Percentiles rank a stretch among this genome's conserved stretches.
phyloP scores from a whole-genome alignment of 2,888 invertebrate species.

The Caenorhabditis sulstoni region DNA sequence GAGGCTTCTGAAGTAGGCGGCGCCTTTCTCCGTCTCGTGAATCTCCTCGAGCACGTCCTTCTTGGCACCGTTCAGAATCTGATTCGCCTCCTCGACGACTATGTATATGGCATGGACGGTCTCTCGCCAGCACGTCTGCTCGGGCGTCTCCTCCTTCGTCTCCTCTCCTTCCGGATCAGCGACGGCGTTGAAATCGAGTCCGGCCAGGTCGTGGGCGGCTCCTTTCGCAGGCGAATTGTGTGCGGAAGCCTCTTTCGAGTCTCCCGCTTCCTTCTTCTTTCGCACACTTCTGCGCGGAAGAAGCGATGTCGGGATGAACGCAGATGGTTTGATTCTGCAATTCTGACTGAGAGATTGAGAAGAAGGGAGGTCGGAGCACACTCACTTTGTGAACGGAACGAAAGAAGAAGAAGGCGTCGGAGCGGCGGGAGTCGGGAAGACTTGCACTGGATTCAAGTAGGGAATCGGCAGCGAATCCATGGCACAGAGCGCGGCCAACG shows the following conservation, averaged over 20 bases:
- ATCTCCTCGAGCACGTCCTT: conserved; percentile 62
- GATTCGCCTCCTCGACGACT: conserved; percentile 60
- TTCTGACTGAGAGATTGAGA: not conserved
- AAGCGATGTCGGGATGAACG: conserved; percentile 63
- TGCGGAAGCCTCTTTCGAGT: conserved; percentile 48
- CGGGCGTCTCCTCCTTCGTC: conserved; percentile 29
- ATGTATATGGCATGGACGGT: conserved; percentile 55
- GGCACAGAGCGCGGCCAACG: conserved; percentile 72
- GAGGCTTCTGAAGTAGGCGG: conserved; percentile 40
- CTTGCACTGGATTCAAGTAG: conserved; percentile 65
- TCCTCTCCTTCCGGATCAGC: conserved; percentile 1
- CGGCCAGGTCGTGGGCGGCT: conserved; percentile 39
- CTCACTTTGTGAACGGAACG: conserved; percentile 48
- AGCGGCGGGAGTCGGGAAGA: conserved; percentile 38
- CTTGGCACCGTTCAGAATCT: conserved; percentile 40
- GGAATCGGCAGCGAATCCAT: conserved; percentile 76
- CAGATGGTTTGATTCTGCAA: conserved; percentile 58
- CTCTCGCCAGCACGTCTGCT: conserved; percentile 50
- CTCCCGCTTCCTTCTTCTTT: conserved; percentile 54
- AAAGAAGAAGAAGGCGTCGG: conserved; percentile 32
- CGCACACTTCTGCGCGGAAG: conserved; percentile 52
- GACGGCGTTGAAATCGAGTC: conserved; percentile 35
- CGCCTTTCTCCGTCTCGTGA: conserved; percentile 66
- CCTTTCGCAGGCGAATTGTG: conserved; percentile 47
- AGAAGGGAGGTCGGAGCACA: not conserved